Conservation (phyloP, 2,113 vertebrate genomes). For the Columbina picui region DNA sequence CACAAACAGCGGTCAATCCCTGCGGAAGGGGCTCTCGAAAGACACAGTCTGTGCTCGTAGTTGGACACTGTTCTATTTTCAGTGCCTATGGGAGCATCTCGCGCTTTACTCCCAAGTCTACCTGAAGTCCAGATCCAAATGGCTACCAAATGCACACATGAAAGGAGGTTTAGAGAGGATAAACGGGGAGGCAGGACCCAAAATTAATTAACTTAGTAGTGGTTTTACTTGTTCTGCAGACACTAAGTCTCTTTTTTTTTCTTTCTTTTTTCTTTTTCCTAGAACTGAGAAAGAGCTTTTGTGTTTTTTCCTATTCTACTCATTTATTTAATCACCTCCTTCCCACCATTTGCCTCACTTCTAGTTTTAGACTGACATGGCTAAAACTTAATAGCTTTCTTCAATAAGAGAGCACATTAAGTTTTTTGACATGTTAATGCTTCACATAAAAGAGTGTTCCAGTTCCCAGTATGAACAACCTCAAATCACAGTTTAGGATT, state of each 20-base stretch:
- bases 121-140: not conserved
- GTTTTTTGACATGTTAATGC: not conserved
- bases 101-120: not conserved
- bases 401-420: not conserved
- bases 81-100: not conserved
- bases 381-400: not conserved
- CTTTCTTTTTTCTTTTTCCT: not conserved
- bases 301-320: not conserved
- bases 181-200: not conserved
- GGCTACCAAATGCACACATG: fast-evolving
- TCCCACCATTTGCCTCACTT: not conserved
- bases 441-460: not conserved
- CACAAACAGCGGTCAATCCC: not conserved
- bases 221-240: not conserved
- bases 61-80: not conserved
- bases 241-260: not conserved
- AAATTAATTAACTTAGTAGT: not conserved
- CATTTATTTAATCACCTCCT: not conserved
- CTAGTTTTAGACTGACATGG: not conserved
- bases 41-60: fast-evolving
- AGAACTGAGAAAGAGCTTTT: not conserved
- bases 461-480: not conserved
- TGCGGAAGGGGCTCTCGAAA: not conserved
- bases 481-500: not conserved
- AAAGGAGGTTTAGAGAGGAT: not conserved